A percentile compares a stretch with the other conserved stretches of the same genome.
Evolutionary conservation across 2,113 vertebrate species (phyloP).

Genomic region (Mormyrus iriodes): DNA sequence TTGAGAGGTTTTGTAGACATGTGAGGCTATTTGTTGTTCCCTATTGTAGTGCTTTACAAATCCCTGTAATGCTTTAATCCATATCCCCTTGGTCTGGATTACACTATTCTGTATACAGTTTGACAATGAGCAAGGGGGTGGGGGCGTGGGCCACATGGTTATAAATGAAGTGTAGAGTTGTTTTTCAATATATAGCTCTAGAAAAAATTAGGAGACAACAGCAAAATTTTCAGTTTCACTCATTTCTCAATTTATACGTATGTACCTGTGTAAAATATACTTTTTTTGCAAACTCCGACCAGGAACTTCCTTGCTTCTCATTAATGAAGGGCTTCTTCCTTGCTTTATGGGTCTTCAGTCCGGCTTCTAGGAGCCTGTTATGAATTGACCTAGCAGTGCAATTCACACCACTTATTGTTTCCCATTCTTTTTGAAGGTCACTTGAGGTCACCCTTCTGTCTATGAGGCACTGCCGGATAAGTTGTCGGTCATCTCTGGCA

Average conservation of each 20-base stretch:
- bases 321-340: not conserved
- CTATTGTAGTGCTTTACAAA: slow-evolving; percentile 1
- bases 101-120: not conserved
- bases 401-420: not conserved
- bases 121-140: not conserved
- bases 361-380: not conserved
- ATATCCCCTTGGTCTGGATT: slow-evolving; percentile 4
- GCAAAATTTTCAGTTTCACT: not conserved
- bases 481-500: not conserved
- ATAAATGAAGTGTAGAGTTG: not conserved
- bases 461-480: not conserved
- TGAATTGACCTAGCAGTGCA: not conserved
- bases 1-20: not conserved
- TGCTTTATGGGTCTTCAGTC: not conserved
- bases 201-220: not conserved
- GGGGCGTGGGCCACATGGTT: not conserved
- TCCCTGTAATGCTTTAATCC: not conserved
- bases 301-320: not conserved
- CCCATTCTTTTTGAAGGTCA: not conserved
- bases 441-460: not conserved
- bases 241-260: not conserved
- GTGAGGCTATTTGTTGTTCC: not conserved
- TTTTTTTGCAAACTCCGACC: not conserved
- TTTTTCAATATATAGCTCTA: not conserved
- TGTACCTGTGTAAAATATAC: not conserved